Evolutionary conservation across 2,113 vertebrate genomes (phyloP).

Genomic region (Apaloderma vittatum): DNA sequence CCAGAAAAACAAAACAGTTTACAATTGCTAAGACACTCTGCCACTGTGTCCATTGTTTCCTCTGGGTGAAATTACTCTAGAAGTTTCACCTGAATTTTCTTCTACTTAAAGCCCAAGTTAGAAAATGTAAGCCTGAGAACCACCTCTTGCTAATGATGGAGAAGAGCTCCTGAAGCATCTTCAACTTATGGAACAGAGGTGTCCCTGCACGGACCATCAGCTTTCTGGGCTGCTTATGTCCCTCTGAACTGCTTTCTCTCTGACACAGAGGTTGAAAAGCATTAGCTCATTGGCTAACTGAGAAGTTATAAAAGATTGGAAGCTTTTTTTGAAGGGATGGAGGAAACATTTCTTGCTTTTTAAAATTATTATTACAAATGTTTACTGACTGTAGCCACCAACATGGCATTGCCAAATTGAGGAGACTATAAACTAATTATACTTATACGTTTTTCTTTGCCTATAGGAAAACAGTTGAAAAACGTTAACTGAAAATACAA

Average conservation of each 20-base stretch:
- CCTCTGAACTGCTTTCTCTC: not conserved
- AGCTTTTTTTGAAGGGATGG: not conserved
- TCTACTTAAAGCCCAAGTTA: not conserved
- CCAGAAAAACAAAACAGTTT: not conserved
- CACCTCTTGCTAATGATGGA: not conserved
- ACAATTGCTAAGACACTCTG: not conserved
- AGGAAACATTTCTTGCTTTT: not conserved
- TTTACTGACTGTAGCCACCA: not conserved
- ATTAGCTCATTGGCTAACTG: too few species aligned
- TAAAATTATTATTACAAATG: not conserved
- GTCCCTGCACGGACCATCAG: fast-evolving
- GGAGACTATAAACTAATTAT: not conserved
- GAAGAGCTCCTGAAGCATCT: not conserved
- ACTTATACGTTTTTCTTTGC: not conserved
- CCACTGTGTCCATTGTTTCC: not conserved
- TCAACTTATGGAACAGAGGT: too few species aligned
- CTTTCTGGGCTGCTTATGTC: not conserved
- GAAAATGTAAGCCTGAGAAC: not conserved
- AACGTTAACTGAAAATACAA: not conserved
- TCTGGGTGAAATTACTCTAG: not conserved
- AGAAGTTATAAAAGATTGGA: not conserved
- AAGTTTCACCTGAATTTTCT: not conserved
- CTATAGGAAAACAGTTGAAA: not conserved
- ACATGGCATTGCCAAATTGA: not conserved
- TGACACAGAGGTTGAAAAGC: not conserved